Base-by-base conservation (phyloP, 1,140 invertebrate species). In the Eulimnadia texana region DNA sequence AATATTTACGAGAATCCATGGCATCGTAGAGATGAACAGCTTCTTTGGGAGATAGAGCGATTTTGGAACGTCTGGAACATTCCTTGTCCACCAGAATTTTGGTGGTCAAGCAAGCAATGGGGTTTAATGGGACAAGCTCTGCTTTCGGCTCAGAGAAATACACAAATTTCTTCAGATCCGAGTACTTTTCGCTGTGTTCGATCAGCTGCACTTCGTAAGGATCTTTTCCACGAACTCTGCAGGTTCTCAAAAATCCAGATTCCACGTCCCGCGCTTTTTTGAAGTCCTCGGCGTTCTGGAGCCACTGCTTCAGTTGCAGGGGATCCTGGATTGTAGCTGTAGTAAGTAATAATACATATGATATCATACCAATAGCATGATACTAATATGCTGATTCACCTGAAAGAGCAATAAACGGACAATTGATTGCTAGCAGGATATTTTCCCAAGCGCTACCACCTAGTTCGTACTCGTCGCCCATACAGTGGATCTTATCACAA, bases 401-500 rank as follows among this genome's bases (percentile, higher is more conserved):
- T n/a, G 66, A 67, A 13, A 67, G 59, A 23, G 66, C 66, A 11
- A 67, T 58, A 64, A 67, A 67, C 6, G 64, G 64, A 52, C 61
- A 66, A 0, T 52, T 58, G 23, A 64, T 67, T 13, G 65, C 29
- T 13, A 67, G 33, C 22, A 67, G 28, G 50, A 57, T 60, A 50
- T 63, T 27, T 58, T 67, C 66, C 65, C 64, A 67, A 0, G 57
- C 29, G 11, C 63, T 16, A 3, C 65, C 66, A 3, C 63, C 65
- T 16, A 42, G 33, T 6, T 42, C 33, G 23, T 25, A 33, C 25
- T 65, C 51, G 10, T 61, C 64, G 24, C 60, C 63, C 53, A 67
- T 57, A 61, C 66, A 65, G 52, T 67, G 66, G 13, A 67, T 62
- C 63, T 67, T 65, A 65, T 67, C 66, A 61, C 66, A 66, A 24